These are phyloP conservation scores for Hystrix brachyura DNA, from an alignment of 2,113 vertebrate genomes.

Conservation along the genomic window DNA sequence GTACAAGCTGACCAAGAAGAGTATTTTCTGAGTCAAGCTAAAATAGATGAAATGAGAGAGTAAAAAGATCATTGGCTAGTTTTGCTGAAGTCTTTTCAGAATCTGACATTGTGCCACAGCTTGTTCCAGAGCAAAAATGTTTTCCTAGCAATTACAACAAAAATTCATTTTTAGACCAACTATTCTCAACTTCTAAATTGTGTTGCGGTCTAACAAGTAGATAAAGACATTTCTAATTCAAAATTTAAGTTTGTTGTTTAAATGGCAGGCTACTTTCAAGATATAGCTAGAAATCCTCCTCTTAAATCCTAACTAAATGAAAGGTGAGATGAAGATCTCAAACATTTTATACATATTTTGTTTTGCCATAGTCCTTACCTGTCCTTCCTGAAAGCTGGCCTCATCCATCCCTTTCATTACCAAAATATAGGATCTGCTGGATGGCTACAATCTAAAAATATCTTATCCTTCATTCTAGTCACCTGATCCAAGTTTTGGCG, in stretches of 20 bases:
- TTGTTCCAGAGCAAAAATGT: not conserved
- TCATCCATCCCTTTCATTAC: not conserved
- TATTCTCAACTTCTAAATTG: not conserved
- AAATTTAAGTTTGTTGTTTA: not conserved
- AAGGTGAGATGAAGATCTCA: not conserved
- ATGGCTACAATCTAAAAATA: not conserved
- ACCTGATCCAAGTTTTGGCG: not conserved
- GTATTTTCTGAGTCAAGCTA: not conserved
- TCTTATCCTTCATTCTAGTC: not conserved
- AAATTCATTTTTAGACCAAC: not conserved
- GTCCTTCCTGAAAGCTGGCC: not conserved
- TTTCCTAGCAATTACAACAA: not conserved
- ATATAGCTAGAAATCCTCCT: not conserved
- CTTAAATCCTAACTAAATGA: not conserved
- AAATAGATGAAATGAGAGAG: not conserved
- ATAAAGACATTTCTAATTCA: constrained; percentile 2
- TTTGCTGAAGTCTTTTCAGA: not conserved
- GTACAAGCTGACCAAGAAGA: not conserved
- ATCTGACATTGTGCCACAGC: not conserved
- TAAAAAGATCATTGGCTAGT: not conserved
- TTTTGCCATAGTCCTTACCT: not conserved
- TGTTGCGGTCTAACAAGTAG: not conserved
- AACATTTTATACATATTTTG: not conserved
- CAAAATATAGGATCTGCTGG: not conserved
- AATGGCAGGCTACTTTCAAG: not conserved